phyloP scores from a whole-genome alignment of 2,797 vertebrate genomes.

The Gadopsis bispinosus region DNA sequence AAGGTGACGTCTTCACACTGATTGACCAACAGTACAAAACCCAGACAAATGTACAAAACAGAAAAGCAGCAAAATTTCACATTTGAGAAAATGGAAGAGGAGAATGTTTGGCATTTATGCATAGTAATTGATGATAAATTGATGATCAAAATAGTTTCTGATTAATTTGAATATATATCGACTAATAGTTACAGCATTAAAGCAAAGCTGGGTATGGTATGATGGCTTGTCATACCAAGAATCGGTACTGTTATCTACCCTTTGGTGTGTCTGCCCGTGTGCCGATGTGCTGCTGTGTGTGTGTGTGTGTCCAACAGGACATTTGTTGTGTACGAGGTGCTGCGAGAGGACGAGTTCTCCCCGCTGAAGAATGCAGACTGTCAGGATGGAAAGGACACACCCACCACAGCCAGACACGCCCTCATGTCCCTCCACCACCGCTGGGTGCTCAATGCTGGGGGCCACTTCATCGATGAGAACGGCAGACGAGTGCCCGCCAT shows the following conservation, averaged over 20 bases:
- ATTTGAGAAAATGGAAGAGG: not conserved
- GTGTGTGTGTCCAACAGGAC: conserved; percentile 79
- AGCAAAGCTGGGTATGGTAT: not conserved
- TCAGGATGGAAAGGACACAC: conserved; percentile 97
- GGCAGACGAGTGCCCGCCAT: conserved; percentile 93
- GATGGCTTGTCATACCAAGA: not conserved
- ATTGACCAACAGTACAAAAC: no score
- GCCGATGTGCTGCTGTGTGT: conserved; percentile 22
- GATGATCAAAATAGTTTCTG: not conserved
- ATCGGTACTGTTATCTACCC: not conserved
- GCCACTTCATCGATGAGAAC: conserved; percentile 95
- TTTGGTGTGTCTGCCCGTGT: not conserved
- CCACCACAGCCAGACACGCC: conserved; percentile 92
- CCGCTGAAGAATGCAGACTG: conserved; percentile 97
- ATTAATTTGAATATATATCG: not conserved
- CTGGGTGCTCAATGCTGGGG: conserved; percentile 96
- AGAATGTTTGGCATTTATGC: not conserved
- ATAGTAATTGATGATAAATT: not conserved
- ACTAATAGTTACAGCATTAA: not conserved
- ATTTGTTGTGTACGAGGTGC: conserved; percentile 95
- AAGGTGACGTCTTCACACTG: no score
- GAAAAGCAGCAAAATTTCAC: not conserved
- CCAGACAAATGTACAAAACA: not conserved
- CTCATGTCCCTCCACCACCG: conserved; percentile 97
- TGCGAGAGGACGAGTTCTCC: conserved; percentile 96